These are phyloP conservation scores for Gavia stellata DNA, from an alignment of 2,113 vertebrate genomes.

Conservation along the genomic window DNA sequence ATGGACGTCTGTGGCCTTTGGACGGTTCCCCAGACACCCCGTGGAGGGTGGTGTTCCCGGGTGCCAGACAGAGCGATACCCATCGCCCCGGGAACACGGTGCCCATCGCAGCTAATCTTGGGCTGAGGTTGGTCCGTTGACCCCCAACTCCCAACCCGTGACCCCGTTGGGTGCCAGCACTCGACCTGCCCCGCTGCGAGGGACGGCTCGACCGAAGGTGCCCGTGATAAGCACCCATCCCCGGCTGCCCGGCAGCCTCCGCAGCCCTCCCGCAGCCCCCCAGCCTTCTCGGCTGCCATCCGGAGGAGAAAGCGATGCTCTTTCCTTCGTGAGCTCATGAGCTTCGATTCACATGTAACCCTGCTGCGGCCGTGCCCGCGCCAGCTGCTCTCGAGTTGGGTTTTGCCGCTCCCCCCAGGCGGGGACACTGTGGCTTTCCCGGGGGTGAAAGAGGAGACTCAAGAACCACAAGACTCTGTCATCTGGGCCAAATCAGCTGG, in stretches of 20 bases:
- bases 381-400: background rate
- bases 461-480: background rate
- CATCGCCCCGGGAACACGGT: accelerated
- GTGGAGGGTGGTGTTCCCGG: background rate
- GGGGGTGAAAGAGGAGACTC: background rate
- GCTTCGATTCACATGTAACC: background rate
- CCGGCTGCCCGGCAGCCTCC: background rate
- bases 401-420: background rate
- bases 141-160: background rate
- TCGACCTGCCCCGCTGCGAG: accelerated
- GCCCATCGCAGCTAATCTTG: background rate
- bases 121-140: background rate
- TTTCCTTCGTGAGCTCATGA: background rate
- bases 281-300: background rate
- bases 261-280: background rate
- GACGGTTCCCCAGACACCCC: background rate
- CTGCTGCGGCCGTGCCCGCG: background rate
- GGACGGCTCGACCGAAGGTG: background rate
- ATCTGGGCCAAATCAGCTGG: background rate
- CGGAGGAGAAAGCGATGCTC: background rate
- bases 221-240: background rate
- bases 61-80: accelerated
- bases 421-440: background rate
- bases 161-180: background rate
- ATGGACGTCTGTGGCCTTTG: accelerated